Evolutionary conservation across 2,888 invertebrate species (phyloP).

Genomic region (Ophioninae sp.): DNA sequence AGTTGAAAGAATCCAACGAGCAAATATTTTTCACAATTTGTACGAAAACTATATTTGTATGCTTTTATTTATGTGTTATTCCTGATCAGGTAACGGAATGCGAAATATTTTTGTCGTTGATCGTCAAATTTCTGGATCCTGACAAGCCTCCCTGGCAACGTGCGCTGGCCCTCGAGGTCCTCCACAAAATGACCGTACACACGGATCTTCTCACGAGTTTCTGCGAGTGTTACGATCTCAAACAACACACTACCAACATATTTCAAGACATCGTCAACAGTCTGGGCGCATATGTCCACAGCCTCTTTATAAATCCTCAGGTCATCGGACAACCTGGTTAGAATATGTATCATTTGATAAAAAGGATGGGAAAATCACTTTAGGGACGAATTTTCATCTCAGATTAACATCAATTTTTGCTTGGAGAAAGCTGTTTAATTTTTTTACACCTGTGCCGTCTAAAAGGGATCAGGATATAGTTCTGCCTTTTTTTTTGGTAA

Average conservation of each 20-base stretch:
- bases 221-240: constrained; percentile 97
- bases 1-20: constrained; percentile 73
- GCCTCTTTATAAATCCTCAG: constrained; percentile 90
- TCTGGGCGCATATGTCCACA: constrained; percentile 96
- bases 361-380: neutral
- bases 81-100: constrained; percentile 93
- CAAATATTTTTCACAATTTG: neutral
- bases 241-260: constrained; percentile 95
- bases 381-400: neutral
- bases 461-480: neutral
- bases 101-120: constrained; percentile 97
- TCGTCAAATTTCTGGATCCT: constrained; percentile 98
- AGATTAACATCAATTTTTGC: neutral
- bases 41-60: neutral
- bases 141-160: constrained; percentile 99
- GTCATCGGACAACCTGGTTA: constrained; percentile 82
- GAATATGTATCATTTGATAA: neutral
- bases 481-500: neutral
- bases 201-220: constrained; percentile 94
- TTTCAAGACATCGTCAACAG: constrained; percentile 97
- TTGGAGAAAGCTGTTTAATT: neutral
- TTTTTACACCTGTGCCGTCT: neutral
- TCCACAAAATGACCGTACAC: constrained; percentile 96
- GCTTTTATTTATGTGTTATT: constrained; percentile 63
- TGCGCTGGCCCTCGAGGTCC: constrained; percentile 95